Conservation (phyloP, 2,113 vertebrate genomes). For the Chionomys nivalis region DNA sequence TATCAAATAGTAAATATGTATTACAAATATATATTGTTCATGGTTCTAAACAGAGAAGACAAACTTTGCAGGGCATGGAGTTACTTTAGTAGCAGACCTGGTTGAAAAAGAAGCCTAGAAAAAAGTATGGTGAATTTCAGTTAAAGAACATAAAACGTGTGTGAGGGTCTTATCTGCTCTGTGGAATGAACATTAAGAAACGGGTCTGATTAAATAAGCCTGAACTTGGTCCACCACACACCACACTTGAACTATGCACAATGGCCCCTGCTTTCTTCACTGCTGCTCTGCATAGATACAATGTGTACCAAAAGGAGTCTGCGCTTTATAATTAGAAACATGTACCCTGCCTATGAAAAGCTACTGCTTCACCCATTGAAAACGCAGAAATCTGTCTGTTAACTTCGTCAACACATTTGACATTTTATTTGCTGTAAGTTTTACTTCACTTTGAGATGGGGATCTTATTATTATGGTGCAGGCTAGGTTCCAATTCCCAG, state of each 20-base stretch:
- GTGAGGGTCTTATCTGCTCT: not conserved
- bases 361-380: constrained; percentile 44
- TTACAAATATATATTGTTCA: not conserved
- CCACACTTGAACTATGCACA: constrained; percentile 50
- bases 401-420: not conserved
- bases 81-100: not conserved
- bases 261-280: constrained; percentile 21
- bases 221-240: not conserved
- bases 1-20: no score
- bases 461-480: not conserved
- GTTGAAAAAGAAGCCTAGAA: not conserved
- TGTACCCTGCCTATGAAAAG: constrained; percentile 64
- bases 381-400: constrained; percentile 14
- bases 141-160: constrained; percentile 10
- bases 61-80: not conserved
- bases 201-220: not conserved
- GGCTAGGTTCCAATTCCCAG: not conserved
- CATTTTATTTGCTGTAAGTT: not conserved
- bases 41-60: not conserved
- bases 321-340: not conserved
- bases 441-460: not conserved
- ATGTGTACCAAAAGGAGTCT: constrained; percentile 32
- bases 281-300: constrained; percentile 47
- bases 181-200: constrained; percentile 44
- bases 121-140: not conserved